Evolutionary conservation across 2,888 invertebrate genomes (phyloP).

Genomic region (Atrina japonica): DNA sequence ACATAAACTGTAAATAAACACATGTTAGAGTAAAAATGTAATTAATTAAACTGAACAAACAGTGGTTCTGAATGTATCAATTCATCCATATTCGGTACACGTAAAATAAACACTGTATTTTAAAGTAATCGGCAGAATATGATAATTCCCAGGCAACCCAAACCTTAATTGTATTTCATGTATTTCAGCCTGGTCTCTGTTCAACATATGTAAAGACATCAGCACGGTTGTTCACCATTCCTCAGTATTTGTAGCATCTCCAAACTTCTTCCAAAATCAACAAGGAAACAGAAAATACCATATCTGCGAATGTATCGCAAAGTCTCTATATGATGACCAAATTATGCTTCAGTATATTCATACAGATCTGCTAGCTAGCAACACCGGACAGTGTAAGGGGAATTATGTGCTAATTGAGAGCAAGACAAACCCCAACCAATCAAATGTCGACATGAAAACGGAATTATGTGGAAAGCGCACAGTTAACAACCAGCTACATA

Average conservation of each 20-base stretch:
- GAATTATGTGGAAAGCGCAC: conserved; percentile 34
- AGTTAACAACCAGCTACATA: conserved; percentile 31
- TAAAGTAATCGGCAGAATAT: too few species aligned
- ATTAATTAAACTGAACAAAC: too few species aligned
- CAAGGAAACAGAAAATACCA: neutral
- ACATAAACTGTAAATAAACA: too few species aligned
- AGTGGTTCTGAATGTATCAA: too few species aligned
- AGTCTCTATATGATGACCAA: conserved; percentile 19
- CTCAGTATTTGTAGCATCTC: conserved; percentile 34
- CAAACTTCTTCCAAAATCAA: conserved; percentile 32
- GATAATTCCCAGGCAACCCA: too few species aligned
- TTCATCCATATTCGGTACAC: too few species aligned
- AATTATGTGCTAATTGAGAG: conserved; percentile 37
- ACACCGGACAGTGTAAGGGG: conserved; percentile 12
- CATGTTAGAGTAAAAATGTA: too few species aligned
- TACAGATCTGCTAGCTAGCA: conserved; percentile 17
- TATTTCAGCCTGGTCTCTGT: conserved; percentile 39
- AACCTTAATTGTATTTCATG: too few species aligned
- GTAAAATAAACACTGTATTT: too few species aligned
- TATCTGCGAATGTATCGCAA: conserved; percentile 33
- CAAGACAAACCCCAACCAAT: conserved; percentile 31
- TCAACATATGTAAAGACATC: conserved; percentile 33
- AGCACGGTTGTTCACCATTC: conserved; percentile 10
- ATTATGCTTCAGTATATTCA: conserved; percentile 37
- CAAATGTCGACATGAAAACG: conserved; percentile 25